Evolutionary conservation across 2,113 vertebrate genomes (phyloP), one percentile per base, ranked within the genome.

Genomic region (Hipposideros armiger): DNA sequence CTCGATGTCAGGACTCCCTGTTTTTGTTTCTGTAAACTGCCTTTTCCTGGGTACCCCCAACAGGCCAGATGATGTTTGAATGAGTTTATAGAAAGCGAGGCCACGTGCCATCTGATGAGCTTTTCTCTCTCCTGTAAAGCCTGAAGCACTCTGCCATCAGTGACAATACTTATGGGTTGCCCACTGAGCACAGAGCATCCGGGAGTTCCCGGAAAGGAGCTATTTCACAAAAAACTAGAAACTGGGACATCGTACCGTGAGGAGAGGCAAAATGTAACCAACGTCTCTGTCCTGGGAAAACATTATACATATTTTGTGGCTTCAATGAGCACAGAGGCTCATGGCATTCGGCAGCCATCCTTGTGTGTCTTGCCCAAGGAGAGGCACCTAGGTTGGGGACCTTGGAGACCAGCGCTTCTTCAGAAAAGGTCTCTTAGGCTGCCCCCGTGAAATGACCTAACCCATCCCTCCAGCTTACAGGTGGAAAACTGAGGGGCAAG

Each of bases 41-140:
- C 32, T 60, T 24, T 74, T 32, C 32, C 13, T 7, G 45, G 4
- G 2, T 14, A 47, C 28, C n/a, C 32, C 10, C 7, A 0, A 3
- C 26, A 0, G 0, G 7, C 22, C 32, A 4, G 32, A 24, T 3
- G 36, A 7, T 0, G 40, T 2, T 1, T 3, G 9, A 28, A 3
- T 0, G 89, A 67, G 45, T 66, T 22, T 24, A 30, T 15, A 5
- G 81, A 24, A 50, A 60, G 81, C 20, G 6, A 14, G 1, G 0
- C 3, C 0, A 0, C 50, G 58, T 40, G 36, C 13, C n/a, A 5
- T 1, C 13, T 3, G 4, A 50, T 14, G 11, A 4, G 7, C 3
- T 20, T 15, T 32, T 13, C 26, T 72, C 54, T 13, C n/a, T 58
- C 50, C 54, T 50, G 30, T 47, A 17, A 13, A 56, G 11, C 64